Evolutionary conservation across 2,797 vertebrate genomes (phyloP).

Genomic region (Falco concolor): DNA sequence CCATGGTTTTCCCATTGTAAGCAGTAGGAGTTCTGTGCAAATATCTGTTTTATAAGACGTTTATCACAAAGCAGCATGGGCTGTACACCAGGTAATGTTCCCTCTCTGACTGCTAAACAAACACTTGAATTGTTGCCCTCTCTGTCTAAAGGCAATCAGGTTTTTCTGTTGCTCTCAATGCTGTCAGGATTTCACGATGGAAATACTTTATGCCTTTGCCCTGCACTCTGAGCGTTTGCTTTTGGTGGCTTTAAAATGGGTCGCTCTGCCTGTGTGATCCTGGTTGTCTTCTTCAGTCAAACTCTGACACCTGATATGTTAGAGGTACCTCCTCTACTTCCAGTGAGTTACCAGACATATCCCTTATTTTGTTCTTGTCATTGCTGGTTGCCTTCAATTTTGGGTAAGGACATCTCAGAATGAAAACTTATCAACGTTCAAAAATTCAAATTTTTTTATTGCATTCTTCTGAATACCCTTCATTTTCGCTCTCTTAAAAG

Average conservation of each 20-base stretch:
- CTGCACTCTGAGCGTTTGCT: not conserved
- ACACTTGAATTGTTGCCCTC: not conserved
- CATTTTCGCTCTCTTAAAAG: not conserved
- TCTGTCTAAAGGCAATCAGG: not conserved
- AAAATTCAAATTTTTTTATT: not conserved
- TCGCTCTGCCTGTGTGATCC: not conserved
- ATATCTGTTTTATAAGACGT: conserved; percentile 26
- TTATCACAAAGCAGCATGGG: not conserved
- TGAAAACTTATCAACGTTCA: not conserved
- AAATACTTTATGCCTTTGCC: not conserved
- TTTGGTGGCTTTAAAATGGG: not conserved
- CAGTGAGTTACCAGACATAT: not conserved
- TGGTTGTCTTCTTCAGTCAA: not conserved
- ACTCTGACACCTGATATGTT: not conserved
- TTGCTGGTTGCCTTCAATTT: not conserved
- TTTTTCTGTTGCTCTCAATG: not conserved
- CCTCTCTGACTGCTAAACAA: not conserved
- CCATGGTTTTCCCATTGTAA: not conserved
- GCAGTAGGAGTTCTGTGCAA: not conserved
- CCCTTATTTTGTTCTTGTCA: not conserved
- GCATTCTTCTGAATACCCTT: not conserved
- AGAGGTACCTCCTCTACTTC: not conserved
- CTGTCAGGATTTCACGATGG: not conserved
- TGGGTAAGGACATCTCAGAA: not conserved
- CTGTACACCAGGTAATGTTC: conserved; percentile 2